Evolutionary conservation across 2,113 vertebrate species (phyloP).

Genomic region (Nycticryphes semicollaris): DNA sequence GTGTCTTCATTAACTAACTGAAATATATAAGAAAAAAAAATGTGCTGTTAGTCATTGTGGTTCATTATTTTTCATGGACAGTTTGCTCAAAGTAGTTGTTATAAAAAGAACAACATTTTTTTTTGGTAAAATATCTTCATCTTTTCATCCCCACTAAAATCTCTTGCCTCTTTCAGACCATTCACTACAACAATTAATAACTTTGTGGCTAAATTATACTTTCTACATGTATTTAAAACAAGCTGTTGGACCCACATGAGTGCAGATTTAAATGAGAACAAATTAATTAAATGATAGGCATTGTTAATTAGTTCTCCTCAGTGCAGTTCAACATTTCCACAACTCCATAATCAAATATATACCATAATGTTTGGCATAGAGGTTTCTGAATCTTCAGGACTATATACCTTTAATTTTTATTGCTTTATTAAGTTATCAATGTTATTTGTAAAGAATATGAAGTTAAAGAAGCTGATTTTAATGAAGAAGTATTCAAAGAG

Average conservation of each 20-base stretch:
- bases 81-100: slow-evolving; percentile 36
- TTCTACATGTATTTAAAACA: neutral
- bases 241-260: neutral
- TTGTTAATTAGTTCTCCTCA: neutral
- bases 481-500: neutral
- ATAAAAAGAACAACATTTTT: neutral
- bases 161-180: neutral
- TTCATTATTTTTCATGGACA: slow-evolving; percentile 1
- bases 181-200: neutral
- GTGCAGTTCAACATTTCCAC: neutral
- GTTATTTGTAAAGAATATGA: neutral
- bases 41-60: slow-evolving; percentile 21
- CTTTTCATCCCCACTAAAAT: neutral
- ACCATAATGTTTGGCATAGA: neutral
- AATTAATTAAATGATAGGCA: neutral
- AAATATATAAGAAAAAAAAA: neutral
- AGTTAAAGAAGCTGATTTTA: neutral
- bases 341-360: neutral
- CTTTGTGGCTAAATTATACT: neutral
- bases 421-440: neutral
- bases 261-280: neutral
- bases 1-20: slow-evolving; percentile 30
- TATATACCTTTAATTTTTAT: neutral
- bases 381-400: neutral
- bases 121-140: neutral